These are phyloP conservation scores for Corvus cornix DNA, from an alignment of 2,113 vertebrate genomes.

Conservation along the genomic window DNA sequence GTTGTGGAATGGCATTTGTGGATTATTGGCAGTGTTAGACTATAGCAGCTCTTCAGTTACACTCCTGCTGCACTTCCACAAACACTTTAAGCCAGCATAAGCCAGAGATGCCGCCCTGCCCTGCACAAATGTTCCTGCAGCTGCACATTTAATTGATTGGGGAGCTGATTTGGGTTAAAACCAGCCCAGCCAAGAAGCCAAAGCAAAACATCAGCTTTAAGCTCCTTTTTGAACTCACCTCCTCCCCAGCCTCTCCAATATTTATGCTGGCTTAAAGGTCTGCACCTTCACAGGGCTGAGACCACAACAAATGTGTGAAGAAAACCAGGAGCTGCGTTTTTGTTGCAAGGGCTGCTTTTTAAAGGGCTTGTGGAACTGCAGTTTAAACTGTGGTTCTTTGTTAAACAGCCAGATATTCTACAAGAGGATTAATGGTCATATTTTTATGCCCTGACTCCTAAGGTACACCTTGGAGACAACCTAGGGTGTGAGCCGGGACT, in stretches of 20 bases:
- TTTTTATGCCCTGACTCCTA: neutral
- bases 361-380: neutral
- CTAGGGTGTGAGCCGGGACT: neutral
- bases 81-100: constrained; percentile 44
- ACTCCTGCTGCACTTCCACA: constrained; percentile 16
- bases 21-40: constrained; percentile 34
- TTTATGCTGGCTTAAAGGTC: neutral
- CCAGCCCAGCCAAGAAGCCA: neutral
- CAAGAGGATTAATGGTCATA: neutral
- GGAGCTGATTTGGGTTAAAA: neutral
- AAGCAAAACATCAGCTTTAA: neutral
- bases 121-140: constrained; percentile 56
- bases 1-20: constrained; percentile 55
- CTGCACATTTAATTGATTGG: constrained; percentile 15
- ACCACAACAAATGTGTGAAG: neutral
- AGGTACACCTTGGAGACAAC: neutral
- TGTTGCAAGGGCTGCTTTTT: neutral
- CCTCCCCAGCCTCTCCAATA: neutral
- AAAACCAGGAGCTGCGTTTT: neutral
- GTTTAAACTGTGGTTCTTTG: neutral
- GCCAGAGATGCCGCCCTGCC: constrained; percentile 49
- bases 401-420: neutral
- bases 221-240: neutral
- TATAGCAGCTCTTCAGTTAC: constrained; percentile 49
- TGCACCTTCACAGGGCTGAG: neutral